Base-by-base conservation (phyloP, 2,113 vertebrate species). In the Ciconia maguari region DNA sequence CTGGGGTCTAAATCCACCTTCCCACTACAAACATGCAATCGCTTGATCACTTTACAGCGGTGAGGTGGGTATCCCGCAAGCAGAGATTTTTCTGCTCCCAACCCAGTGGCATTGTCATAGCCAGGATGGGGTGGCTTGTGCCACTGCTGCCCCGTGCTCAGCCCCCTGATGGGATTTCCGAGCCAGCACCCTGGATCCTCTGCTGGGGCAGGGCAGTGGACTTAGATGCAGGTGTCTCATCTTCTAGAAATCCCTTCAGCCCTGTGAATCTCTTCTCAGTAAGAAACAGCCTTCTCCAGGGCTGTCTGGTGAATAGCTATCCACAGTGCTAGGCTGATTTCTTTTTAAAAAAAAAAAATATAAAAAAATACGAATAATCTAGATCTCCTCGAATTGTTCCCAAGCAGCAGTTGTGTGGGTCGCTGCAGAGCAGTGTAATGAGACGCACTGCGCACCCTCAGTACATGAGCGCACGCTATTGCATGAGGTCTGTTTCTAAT, bases 401-500 rank as follows among this genome's bases (percentile, higher is more conserved):
- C 75, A 77, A 95, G 78, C 89, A 91, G 82, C 75, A 70, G 74
- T 93, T 91, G 74, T 95, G 91, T 74, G 79, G 75, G 91, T 89
- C 26, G 7, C 79, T 77, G 87, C 46, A 55, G 78, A 94, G 87
- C 85, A 42, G 64, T 10, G 89, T 77, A 38, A 58, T 13, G n/a
- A 71, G 89, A 18, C 2, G 3, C 32, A 2, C 58, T 51, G 75
- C 17, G 3, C 49, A 58, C 71, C 54, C 87, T 94, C 58, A 3
- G 17, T 48, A 24, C 70, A 13, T 3, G 2, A 72, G 66, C 42
- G 11, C 42, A 6, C 0, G 11, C 88, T 74, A 13, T 44, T 89
- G 72, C 15, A 10, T 75, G 78, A 85, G 84, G 70, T 72, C 95
- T 95, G 91, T 90, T 96, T 94, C 82, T 79, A 95, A 88, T 91